Percentiles rank a stretch among this genome's conserved stretches.
These are phyloP conservation scores for Myopa tessellatipennis DNA, from an alignment of 2,888 invertebrate genomes.

Conservation along the genomic window DNA sequence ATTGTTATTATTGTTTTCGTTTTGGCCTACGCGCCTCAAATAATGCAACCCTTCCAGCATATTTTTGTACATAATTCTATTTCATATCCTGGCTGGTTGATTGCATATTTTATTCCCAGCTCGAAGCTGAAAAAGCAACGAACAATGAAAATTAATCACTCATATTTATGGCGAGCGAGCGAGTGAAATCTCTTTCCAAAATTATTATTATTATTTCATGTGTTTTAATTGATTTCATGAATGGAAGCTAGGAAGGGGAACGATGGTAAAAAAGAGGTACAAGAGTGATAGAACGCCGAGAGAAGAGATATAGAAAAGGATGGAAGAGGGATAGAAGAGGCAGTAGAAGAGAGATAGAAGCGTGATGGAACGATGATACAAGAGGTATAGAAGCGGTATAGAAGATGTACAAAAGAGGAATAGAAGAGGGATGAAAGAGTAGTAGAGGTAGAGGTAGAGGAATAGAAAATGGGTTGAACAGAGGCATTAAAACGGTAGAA, in stretches of 20 bases:
- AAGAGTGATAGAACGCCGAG: too few species aligned
- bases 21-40: slow-evolving; percentile 11
- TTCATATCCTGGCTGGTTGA: slow-evolving; percentile 3
- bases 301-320: too few species aligned
- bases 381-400: neutral
- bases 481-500: too few species aligned
- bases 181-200: neutral
- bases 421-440: too few species aligned
- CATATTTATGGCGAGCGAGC: neutral
- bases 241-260: neutral
- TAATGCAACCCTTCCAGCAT: neutral
- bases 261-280: too few species aligned
- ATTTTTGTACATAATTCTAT: neutral
- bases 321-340: too few species aligned
- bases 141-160: slow-evolving; percentile 36
- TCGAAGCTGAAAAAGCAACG: slow-evolving; percentile 4
- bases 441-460: too few species aligned
- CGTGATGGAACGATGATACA: neutral
- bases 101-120: slow-evolving; percentile 23
- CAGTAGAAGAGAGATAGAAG: neutral
- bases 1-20: slow-evolving; percentile 11
- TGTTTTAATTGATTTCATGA: slow-evolving; percentile 16
- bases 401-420: too few species aligned
- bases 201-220: slow-evolving; percentile 11
- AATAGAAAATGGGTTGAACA: too few species aligned